phyloP scores from a whole-genome alignment of 2,797 vertebrate genomes.

The Intellagama lesueurii region DNA sequence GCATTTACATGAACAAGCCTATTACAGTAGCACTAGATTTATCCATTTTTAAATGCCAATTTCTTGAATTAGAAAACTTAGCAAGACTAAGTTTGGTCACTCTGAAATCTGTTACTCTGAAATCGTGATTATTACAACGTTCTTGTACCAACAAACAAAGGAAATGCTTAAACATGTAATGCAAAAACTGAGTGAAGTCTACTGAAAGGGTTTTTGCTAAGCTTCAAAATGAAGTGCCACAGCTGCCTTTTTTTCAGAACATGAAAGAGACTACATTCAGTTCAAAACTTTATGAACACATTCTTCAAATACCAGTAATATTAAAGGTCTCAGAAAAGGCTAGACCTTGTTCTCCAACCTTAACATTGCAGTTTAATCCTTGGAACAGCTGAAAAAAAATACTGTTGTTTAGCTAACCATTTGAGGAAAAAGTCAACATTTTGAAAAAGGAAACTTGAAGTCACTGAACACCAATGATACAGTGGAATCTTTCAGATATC shows the following conservation, averaged over 20 bases:
- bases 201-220: slow-evolving; percentile 10
- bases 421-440: slow-evolving; percentile 22
- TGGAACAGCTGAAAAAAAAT: slow-evolving; percentile 10
- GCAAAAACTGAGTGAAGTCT: slow-evolving; percentile 1
- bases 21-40: not conserved
- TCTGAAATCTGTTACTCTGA: not conserved
- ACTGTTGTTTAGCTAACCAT: slow-evolving; percentile 17
- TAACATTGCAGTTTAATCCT: slow-evolving; percentile 39
- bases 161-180: not conserved
- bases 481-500: not conserved
- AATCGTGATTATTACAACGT: not conserved
- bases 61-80: not conserved
- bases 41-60: not conserved
- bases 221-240: slow-evolving; percentile 48
- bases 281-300: slow-evolving; percentile 28
- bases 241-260: slow-evolving; percentile 45
- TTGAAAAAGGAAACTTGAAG: not conserved
- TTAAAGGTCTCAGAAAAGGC: slow-evolving; percentile 26
- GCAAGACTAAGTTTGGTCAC: not conserved
- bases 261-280: slow-evolving; percentile 32
- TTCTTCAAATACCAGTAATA: slow-evolving; percentile 41
- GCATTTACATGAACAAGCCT: not conserved
- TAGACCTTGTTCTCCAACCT: slow-evolving; percentile 31
- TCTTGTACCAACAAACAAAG: not conserved
- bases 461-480: not conserved